Percentiles rank a stretch among this genome's conserved stretches.
Evolutionary conservation across 1,140 invertebrate species (phyloP).

Genomic region (Drosophila gunungcola): DNA sequence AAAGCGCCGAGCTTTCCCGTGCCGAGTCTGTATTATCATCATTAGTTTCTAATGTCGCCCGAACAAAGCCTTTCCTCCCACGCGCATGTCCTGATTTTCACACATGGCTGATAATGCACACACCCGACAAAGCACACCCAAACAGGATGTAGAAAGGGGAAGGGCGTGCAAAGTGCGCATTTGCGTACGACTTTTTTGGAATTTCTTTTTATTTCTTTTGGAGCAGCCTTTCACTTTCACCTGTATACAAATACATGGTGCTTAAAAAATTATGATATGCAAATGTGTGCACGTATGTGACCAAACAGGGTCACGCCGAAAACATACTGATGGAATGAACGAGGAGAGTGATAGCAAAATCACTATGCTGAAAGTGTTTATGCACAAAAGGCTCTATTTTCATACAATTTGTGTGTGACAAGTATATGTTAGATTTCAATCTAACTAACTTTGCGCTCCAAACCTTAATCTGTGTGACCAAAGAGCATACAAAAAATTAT

Average conservation of each 20-base stretch:
- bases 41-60: constrained; percentile 53
- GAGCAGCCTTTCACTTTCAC: constrained; percentile 55
- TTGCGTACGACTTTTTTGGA: constrained; percentile 56
- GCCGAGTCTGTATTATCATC: constrained; percentile 43
- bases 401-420: background rate
- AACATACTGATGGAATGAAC: no score
- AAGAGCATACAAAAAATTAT: constrained; percentile 14
- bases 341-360: no score
- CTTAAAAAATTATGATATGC: constrained; percentile 13
- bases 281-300: constrained; percentile 21
- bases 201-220: constrained; percentile 23
- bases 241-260: constrained; percentile 5
- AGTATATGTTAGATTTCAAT: background rate
- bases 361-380: no score
- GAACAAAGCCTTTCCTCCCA: constrained; percentile 65
- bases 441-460: constrained; percentile 4
- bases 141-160: constrained; percentile 36
- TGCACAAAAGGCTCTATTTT: no score
- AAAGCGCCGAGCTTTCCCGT: constrained; percentile 7
- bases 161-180: constrained; percentile 63
- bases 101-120: constrained; percentile 74
- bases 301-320: no score
- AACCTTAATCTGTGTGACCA: constrained; percentile 48
- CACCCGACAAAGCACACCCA: constrained; percentile 15
- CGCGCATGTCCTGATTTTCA: constrained; percentile 77